Evolutionary conservation across 2,113 vertebrate species (phyloP).

Genomic region (Epinephelus lanceolatus): DNA sequence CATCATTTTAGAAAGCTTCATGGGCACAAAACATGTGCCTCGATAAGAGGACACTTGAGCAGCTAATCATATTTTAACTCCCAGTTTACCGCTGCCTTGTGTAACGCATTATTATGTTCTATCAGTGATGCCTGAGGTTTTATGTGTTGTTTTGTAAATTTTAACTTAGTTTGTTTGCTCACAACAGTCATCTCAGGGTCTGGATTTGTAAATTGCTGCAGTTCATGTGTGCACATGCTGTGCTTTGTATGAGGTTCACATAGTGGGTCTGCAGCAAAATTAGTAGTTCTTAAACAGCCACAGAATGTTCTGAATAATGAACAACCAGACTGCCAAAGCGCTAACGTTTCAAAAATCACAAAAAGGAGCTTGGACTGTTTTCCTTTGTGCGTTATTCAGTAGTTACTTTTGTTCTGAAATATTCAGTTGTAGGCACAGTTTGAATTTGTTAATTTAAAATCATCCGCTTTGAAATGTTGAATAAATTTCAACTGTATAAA

Average conservation of each 20-base stretch:
- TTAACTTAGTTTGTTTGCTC: background rate
- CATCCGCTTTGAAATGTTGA: background rate
- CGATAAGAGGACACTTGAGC: slow-evolving; percentile 1
- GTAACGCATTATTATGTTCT: slow-evolving; percentile 1
- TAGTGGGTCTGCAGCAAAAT: background rate
- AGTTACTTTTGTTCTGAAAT: background rate
- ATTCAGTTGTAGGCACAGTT: background rate
- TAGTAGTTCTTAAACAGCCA: background rate
- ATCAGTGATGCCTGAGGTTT: background rate
- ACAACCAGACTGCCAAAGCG: too few species aligned
- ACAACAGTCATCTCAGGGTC: background rate
- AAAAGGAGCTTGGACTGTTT: background rate
- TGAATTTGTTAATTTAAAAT: background rate
- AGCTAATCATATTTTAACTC: background rate
- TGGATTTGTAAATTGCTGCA: slow-evolving; percentile 1
- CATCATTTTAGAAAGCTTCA: slow-evolving; percentile 13
- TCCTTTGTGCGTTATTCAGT: background rate
- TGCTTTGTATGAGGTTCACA: slow-evolving; percentile 6
- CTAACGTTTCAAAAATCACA: background rate
- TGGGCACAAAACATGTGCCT: background rate
- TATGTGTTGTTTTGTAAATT: background rate
- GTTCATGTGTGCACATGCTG: background rate
- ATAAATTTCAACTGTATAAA: background rate
- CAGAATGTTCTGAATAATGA: background rate
- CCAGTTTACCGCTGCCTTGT: background rate